Evolutionary conservation across 2,888 invertebrate genomes (phyloP), one percentile per base, ranked within the genome.

Genomic region (Drosophila bunnanda): DNA sequence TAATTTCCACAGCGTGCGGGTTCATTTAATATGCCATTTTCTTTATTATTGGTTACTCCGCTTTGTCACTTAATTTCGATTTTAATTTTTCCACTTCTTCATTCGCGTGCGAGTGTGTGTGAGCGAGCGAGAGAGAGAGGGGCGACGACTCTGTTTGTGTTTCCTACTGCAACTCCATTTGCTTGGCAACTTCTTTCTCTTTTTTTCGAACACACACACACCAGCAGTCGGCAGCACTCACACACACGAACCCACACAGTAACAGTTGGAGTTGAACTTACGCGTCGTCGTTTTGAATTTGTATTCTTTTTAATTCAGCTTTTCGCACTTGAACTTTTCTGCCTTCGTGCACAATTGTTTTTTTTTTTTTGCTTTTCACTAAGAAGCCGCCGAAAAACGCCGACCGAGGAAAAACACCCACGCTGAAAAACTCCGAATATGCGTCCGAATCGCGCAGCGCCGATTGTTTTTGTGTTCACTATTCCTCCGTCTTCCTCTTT

Each of bases 151-250:
- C 76, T 82, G 81, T 77, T 84, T 85, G 85, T 84, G 82, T 84
- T 84, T 82, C 77, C 75, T 34, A 78, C 66, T 83, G 83, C 87
- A 83, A 87, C 82, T 87, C 78, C 87, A 72, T 67, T 80, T 78
- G 80, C 82, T 78, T 78, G 76, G 75, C 73, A 78, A 82, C 80
- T 88, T 88, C 78, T 78, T 83, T 85, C 80, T 85, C 83, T 86
- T 80, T 79, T 76, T 61, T 32, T 73, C 34, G 25, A 76, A 66
- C 71, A 76, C 39, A 69, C 39, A 69, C 60, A 61, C 57, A 58
- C 38, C 17, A 54, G 56, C 58, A 67, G 55, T 54, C 39, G 55
- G 6, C 41, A 44, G 41, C 62, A 54, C 38, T 46, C 60, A 66
- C 65, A 54, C 62, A 41, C 56, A 48, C 48, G 65, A 69, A 65